Evolutionary conservation across 2,888 invertebrate species (phyloP), one percentile per base, ranked within the genome.

Genomic region (Agrypnus murinus): DNA sequence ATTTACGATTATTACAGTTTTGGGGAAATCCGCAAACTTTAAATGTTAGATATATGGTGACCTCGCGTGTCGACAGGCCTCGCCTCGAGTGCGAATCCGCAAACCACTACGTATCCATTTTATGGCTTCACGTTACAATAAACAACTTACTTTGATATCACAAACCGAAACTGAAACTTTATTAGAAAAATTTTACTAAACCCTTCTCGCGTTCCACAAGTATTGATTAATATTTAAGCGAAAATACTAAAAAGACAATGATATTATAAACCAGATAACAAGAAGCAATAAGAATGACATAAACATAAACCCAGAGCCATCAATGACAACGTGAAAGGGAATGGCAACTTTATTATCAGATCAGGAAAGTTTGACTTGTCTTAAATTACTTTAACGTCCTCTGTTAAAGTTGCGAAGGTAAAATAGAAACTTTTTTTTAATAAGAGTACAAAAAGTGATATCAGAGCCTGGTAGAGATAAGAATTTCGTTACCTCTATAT

Each of bases 1-100:
- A 80, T 80, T 80, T 80, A 80, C 77, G 78, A 77, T 80, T 80
- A 80, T 80, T 78, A 76, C 77, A 75, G 77, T 76, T 75, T 74
- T 74, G 78, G 76, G 76, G 76, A 77, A 71, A 75, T 75, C 71
- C 73, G 71, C 69, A 63, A 73, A 75, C 71, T 75, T 75, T 73
- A 75, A 74, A 72, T 65, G 72, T 62, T 57, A 55, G 67, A 68
- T 72, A 69, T 59, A 68, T 55, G 63, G 65, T 65, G 62, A 19
- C 62, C 62, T 65, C 48, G 50, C 46, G 58, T 57, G 69, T 69
- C 65, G 65, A 65, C 65, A 59, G 40, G 45, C 46, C 45, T 32
- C 57, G 55, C 43, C 59, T 62, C n/a, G 67, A 40, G 65, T 65
- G 58, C 58, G 59, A 60, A 59, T 65, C 48, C 62, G 64, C 58